Percentiles rank a stretch among this genome's conserved stretches.
phyloP scores from a whole-genome alignment of 2,888 invertebrate genomes.

The Lordiphosa andalusiaca region DNA sequence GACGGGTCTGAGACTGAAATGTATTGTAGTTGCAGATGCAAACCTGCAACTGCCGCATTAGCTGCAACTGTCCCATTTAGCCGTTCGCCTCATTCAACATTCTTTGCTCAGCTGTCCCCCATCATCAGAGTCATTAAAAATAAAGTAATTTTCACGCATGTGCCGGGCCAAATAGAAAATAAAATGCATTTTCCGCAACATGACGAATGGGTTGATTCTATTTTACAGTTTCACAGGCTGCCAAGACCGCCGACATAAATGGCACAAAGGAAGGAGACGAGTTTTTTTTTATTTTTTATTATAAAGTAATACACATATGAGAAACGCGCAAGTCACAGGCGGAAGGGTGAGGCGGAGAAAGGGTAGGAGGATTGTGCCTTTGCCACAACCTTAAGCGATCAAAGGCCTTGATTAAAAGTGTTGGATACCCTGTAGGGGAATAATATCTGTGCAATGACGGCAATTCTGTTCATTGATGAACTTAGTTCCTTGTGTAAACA shows the following conservation, averaged over 20 bases:
- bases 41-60: constrained; percentile 6
- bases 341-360: constrained; percentile 9
- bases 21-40: constrained; percentile 54
- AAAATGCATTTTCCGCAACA: constrained; percentile 72
- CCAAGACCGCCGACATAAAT: constrained; percentile 6
- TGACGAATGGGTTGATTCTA: constrained; percentile 75
- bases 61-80: constrained; percentile 53
- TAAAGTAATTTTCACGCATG: constrained; percentile 75
- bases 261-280: constrained; percentile 18
- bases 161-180: constrained; percentile 64
- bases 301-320: constrained; percentile 31
- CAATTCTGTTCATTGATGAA: too few species aligned
- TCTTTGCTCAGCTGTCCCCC: constrained; percentile 9
- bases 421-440: constrained; percentile 27
- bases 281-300: constrained; percentile 21
- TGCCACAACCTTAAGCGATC: too few species aligned
- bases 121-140: constrained; percentile 66
- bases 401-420: not conserved
- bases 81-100: constrained; percentile 13
- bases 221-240: constrained; percentile 59
- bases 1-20: constrained; percentile 52
- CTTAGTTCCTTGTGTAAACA: too few species aligned
- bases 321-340: constrained; percentile 40
- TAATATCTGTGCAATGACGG: too few species aligned
- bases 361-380: constrained; percentile 7